Evolutionary conservation across 2,888 invertebrate genomes (phyloP).

Genomic region (Allolobophora icterica): DNA sequence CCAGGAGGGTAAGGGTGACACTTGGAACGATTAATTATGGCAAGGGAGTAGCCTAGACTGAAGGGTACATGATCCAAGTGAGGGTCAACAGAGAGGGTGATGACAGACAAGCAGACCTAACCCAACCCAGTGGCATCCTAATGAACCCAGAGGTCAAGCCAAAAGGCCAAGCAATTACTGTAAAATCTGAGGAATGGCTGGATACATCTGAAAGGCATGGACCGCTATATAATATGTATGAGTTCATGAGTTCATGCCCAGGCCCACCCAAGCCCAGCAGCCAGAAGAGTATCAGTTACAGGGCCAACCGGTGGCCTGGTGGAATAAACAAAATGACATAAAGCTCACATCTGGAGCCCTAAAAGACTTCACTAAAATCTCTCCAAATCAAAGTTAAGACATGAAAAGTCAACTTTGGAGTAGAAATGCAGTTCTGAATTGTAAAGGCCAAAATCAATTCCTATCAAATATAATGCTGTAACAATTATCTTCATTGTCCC

Average conservation of each 20-base stretch:
- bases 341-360: neutral
- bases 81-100: neutral
- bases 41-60: conserved; percentile 6
- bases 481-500: neutral
- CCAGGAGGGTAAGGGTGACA: conserved; percentile 4
- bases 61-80: conserved; percentile 20
- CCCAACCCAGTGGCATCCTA: neutral
- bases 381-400: neutral
- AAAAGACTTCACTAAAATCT: neutral
- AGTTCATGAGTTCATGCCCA: neutral
- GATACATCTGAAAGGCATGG: neutral
- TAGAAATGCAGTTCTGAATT: too few relatives aligned
- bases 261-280: neutral
- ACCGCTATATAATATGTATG: neutral
- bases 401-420: too few relatives aligned
- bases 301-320: neutral
- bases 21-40: conserved; percentile 1
- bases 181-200: neutral
- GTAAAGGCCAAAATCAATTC: neutral
- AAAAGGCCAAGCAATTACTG: conserved; percentile 1
- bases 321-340: neutral
- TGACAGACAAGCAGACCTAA: neutral
- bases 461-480: neutral
- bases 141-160: conserved; percentile 21
- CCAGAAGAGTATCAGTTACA: neutral